Evolutionary conservation across 1,140 invertebrate species (phyloP), one percentile per base, ranked within the genome.

Genomic region (Rhizoglyphus robini): DNA sequence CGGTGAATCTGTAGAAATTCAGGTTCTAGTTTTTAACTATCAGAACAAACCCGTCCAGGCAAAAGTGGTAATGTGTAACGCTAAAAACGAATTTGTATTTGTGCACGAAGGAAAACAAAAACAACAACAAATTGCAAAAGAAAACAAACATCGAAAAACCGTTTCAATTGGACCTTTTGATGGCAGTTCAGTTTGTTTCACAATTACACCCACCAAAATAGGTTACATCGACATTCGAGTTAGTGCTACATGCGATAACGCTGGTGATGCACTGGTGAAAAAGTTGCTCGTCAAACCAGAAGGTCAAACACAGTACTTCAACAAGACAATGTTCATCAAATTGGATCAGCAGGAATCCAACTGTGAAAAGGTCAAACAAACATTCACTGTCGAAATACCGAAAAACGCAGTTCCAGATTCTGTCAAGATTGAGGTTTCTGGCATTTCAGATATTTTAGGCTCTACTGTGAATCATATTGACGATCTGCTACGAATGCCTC

Each of bases 31-130:
- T n/a, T n/a, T n/a, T n/a, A n/a, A n/a, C n/a, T n/a, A n/a, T n/a
- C n/a, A n/a, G n/a, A n/a, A n/a, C n/a, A n/a, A n/a, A 65, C 63
- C 38, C 70, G 76, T 91, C 0, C 71, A 79, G 13, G 87, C 87
- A 1, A 86, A 90, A 70, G 83, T 96, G 0, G 87, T 86, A 0
- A 77, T 96, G 63, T 86, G 90, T 71, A 93, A 94, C 73, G 78
- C 80, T 0, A 83, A 84, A 57, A 83, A 84, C 66, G 76, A 79
- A 59, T 93, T 92, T 77, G 84, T 88, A 68, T 95, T 94, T 72
- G 82, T 84, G 4, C 83, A 85, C 73, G 75, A 85, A 48, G 83
- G 83, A 2, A 84, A 84, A 67, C 83, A 86, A 72, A 78, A n/a
- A n/a, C n/a, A 82, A 36, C 81, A 84, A 67, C 29, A 54, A 18